A percentile compares a stretch with the other conserved stretches of the same genome.
Evolutionary conservation across 2,888 invertebrate genomes (phyloP).

Genomic region (Eremobia ochroleuca): DNA sequence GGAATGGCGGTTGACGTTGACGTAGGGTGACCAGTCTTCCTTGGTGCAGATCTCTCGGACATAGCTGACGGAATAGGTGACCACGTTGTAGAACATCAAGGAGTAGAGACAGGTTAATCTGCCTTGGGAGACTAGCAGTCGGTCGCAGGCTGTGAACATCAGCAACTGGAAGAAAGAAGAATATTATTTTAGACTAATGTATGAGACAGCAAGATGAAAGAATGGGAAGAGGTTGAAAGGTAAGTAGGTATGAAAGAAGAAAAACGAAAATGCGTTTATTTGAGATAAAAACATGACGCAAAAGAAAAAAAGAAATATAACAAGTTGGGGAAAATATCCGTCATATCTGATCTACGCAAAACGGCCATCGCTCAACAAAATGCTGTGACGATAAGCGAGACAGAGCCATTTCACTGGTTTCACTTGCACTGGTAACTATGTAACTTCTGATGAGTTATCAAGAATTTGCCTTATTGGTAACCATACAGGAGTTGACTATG

Average conservation of each 20-base stretch:
- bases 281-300: neutral
- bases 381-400: neutral
- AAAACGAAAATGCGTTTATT: neutral
- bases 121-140: slow-evolving; percentile 91
- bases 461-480: no score
- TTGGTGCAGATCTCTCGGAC: slow-evolving; percentile 94
- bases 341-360: no score
- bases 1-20: slow-evolving; percentile 93
- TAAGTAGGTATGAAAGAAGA: neutral
- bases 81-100: slow-evolving; percentile 95
- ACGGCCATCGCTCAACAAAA: no score
- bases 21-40: slow-evolving; percentile 95
- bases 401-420: neutral
- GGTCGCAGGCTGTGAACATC: slow-evolving; percentile 94
- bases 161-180: slow-evolving; percentile 90
- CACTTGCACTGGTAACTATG: no score
- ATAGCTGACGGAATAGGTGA: slow-evolving; percentile 94
- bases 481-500: no score
- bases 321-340: no score
- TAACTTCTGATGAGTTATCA: no score
- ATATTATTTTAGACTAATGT: neutral
- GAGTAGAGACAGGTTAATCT: slow-evolving; percentile 94
- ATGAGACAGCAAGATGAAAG: neutral
- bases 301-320: no score
- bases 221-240: neutral